phyloP scores from a whole-genome alignment of 2,113 vertebrate genomes.

The Cyphomyrus plagiostoma region DNA sequence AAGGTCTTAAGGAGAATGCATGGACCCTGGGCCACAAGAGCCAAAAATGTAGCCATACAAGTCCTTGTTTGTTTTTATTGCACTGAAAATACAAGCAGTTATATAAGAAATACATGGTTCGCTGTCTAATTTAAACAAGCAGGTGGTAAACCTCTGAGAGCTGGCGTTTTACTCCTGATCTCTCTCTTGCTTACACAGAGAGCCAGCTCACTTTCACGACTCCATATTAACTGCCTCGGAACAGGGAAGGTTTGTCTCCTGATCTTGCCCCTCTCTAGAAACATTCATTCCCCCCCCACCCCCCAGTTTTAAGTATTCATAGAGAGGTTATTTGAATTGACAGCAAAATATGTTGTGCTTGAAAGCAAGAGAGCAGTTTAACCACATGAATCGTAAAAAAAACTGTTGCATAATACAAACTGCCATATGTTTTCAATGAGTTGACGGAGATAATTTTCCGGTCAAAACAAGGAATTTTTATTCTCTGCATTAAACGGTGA shows the following conservation, averaged over 20 bases:
- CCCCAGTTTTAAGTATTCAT: not conserved
- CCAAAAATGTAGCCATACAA: not conserved
- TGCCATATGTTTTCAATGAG: not conserved
- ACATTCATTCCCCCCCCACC: not conserved
- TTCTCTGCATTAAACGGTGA: not conserved
- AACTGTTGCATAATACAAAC: not conserved
- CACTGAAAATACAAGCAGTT: not conserved
- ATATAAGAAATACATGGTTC: not conserved
- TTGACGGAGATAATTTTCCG: not conserved
- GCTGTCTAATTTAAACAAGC: not conserved
- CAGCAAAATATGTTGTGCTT: not conserved
- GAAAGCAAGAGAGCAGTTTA: not conserved
- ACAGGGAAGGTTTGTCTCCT: not conserved
- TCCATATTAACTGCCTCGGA: not conserved
- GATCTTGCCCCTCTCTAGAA: not conserved
- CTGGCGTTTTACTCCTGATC: not conserved
- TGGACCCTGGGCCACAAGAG: not conserved
- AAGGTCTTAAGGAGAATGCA: not conserved
- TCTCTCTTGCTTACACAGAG: not conserved
- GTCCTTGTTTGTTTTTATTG: not conserved
- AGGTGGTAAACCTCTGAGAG: not conserved
- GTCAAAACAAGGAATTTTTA: not conserved
- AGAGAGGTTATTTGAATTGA: not conserved
- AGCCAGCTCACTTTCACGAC: not conserved
- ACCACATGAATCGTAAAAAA: not conserved